Percentiles rank a stretch among this genome's conserved stretches.
Conservation (phyloP, 2,888 invertebrate species). For the Agrilus biguttatus region DNA sequence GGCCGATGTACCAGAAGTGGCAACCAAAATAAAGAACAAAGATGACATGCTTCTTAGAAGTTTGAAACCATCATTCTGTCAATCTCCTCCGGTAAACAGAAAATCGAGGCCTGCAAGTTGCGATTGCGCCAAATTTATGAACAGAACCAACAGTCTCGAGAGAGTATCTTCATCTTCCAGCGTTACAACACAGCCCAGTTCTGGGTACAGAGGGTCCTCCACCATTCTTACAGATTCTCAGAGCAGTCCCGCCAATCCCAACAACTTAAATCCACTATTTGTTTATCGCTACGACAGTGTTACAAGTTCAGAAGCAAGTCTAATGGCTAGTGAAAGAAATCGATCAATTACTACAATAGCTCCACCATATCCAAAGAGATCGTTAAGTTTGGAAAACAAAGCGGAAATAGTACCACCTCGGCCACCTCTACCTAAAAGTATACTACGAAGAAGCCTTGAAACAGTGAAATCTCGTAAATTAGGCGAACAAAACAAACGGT, state of each 20-base stretch:
- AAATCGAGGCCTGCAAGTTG: conserved; percentile 40
- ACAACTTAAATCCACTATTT: conserved; percentile 56
- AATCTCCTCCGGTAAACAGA: conserved; percentile 34
- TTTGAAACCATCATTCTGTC: conserved; percentile 39
- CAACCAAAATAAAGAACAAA: conserved; percentile 45
- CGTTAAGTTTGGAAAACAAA: conserved; percentile 41
- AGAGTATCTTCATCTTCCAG: conserved; percentile 50
- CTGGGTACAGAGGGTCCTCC: conserved; percentile 76
- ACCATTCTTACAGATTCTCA: conserved; percentile 70
- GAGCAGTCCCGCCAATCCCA: conserved; percentile 46
- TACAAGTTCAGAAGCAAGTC: conserved; percentile 58
- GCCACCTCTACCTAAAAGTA: conserved; percentile 59
- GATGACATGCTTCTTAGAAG: conserved; percentile 19
- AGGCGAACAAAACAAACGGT: conserved; percentile 44
- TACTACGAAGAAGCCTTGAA: conserved; percentile 49
- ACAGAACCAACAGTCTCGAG: conserved; percentile 31
- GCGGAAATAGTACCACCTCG: conserved; percentile 49
- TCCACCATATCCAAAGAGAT: conserved; percentile 51
- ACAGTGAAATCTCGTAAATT: conserved; percentile 36
- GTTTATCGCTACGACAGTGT: conserved; percentile 71
- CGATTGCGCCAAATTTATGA: conserved; percentile 38
- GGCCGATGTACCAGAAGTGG: conserved; percentile 65
- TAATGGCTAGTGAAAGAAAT: conserved; percentile 39
- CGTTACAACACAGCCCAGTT: conserved; percentile 67
- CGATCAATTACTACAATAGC: conserved; percentile 29